Conservation (phyloP, 64 coral and sea anemone genomes). For the Cladopsammia gracilis region DNA sequence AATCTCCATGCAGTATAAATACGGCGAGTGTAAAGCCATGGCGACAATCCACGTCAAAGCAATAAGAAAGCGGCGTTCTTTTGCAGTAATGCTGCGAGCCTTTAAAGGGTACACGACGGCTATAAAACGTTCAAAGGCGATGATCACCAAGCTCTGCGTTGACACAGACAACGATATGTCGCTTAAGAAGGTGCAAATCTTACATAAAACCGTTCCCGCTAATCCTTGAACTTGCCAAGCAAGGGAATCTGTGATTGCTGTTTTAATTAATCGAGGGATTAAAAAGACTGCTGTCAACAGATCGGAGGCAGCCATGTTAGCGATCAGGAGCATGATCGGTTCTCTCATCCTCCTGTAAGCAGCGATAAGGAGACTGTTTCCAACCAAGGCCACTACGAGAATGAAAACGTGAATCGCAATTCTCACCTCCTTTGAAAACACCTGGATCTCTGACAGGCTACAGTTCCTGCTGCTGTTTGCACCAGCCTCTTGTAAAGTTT, state of each 20-base stretch:
- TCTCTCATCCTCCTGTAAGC: constrained; percentile 54
- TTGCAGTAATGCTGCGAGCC: constrained; percentile 27
- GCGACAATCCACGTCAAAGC: constrained; percentile 27
- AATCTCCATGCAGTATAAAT: not conserved
- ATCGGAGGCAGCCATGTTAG: constrained; percentile 84
- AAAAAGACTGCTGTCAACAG: constrained; percentile 40
- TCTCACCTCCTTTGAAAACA: not conserved
- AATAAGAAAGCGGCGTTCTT: not conserved
- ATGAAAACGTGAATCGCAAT: not conserved
- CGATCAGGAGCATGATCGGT: constrained; percentile 62
- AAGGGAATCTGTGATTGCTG: not conserved
- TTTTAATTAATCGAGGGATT: constrained; percentile 55
- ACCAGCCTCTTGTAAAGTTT: too few relatives aligned
- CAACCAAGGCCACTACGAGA: not conserved
- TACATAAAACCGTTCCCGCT: constrained; percentile 38
- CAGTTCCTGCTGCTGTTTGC: too few relatives aligned
- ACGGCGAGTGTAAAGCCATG: constrained; percentile 33
- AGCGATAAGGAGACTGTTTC: constrained; percentile 46
- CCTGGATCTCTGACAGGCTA: too few relatives aligned
- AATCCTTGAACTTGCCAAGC: constrained; percentile 26
- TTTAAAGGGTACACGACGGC: constrained; percentile 62
- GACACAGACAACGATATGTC: constrained; percentile 78
- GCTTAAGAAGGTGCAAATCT: constrained; percentile 38
- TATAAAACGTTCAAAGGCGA: constrained; percentile 70
- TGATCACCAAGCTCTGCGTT: constrained; percentile 62